Percentiles rank a stretch among this genome's conserved stretches.
phyloP scores from a whole-genome alignment of 2,113 vertebrate species.

The Bettongia penicillata region DNA sequence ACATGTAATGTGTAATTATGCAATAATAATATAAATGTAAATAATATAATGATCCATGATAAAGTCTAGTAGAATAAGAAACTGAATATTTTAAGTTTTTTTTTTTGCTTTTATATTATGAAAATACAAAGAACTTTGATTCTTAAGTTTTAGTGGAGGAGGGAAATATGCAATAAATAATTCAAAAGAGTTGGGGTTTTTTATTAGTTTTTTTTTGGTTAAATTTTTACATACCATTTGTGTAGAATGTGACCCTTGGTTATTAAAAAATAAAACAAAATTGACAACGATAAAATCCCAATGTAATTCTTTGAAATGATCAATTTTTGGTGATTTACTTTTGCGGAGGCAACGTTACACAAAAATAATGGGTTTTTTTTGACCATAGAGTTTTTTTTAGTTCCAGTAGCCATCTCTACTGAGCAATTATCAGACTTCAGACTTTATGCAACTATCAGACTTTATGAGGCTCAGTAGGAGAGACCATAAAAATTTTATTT shows the following conservation, averaged over 20 bases:
- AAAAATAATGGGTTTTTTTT: not conserved
- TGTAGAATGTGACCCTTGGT: not conserved
- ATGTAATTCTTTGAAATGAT: not conserved
- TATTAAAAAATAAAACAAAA: conserved; percentile 8
- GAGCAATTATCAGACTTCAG: conserved; percentile 11
- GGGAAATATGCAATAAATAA: conserved; percentile 19
- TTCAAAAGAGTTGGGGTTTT: conserved; percentile 16
- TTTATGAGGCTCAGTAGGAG: not conserved
- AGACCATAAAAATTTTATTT: conserved; percentile 1
- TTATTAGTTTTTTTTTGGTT: conserved; percentile 13
- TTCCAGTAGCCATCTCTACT: not conserved
- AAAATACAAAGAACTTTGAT: conserved; percentile 39
- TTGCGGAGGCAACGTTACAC: not conserved
- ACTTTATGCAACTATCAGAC: no score
- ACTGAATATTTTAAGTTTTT: conserved; percentile 22
- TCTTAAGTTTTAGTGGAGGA: not conserved
- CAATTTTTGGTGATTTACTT: not conserved
- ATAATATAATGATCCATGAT: not conserved
- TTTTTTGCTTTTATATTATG: conserved; percentile 31
- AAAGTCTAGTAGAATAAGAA: not conserved
- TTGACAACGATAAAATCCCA: not conserved
- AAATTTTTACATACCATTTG: not conserved
- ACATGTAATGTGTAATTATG: no score
- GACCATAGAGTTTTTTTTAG: not conserved
- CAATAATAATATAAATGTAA: no score